A percentile compares a stretch with the other conserved stretches of the same genome.
phyloP scores from a whole-genome alignment of 2,797 vertebrate species.

The Peromyscus aztecus region DNA sequence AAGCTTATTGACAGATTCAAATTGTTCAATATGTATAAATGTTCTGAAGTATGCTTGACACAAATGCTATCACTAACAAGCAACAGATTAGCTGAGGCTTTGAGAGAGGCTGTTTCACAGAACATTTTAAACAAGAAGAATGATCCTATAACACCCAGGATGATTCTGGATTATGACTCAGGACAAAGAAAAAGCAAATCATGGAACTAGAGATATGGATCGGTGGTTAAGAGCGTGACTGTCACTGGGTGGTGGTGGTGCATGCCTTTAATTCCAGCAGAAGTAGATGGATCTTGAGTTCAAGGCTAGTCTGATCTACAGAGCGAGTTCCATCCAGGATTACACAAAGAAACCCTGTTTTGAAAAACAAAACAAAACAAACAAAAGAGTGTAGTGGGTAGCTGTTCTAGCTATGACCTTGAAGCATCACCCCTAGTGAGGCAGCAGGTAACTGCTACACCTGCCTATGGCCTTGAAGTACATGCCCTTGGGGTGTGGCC shows the following conservation, averaged over 20 bases:
- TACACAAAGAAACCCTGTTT: no score
- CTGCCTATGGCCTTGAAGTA: no score
- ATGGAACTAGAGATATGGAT: background rate
- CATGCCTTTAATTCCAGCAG: no score
- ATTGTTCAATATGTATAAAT: constrained; percentile 30
- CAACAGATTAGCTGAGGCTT: background rate
- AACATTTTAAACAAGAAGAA: constrained; percentile 54
- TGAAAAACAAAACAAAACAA: no score
- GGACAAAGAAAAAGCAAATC: constrained; percentile 43
- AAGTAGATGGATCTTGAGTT: no score
- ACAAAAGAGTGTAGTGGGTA: no score
- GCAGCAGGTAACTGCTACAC: no score
- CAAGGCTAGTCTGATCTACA: no score
- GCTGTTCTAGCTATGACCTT: no score
- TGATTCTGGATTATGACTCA: constrained; percentile 30
- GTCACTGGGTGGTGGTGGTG: background rate
- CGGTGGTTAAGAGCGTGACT: background rate
- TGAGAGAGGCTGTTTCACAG: constrained; percentile 24
- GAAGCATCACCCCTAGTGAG: no score
- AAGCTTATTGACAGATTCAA: background rate
- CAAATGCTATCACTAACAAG: background rate
- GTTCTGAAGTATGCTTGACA: background rate
- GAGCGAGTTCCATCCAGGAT: no score
- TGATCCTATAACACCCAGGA: background rate
- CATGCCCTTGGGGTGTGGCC: no score